Evolutionary conservation across 1,140 invertebrate genomes (phyloP), one percentile per base, ranked within the genome.

Genomic region (Drosophila insularis): DNA sequence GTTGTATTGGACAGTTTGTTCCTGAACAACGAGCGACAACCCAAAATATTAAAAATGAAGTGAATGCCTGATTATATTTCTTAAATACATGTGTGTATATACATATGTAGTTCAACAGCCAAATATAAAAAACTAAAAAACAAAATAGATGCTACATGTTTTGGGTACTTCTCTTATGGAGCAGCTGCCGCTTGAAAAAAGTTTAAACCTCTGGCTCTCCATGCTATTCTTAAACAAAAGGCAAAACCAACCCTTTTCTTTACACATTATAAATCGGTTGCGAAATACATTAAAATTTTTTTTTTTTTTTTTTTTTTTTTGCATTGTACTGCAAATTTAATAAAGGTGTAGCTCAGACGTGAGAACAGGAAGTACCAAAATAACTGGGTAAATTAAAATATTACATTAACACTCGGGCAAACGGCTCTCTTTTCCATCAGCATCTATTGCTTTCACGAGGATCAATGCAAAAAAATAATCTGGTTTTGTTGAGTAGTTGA

Each of bases 351-450:
- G 31, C 65, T 23, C 23, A 4, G 23, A 4, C 23, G 23, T 4
- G 74, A 59, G 74, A 68, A 81, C 71, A 78, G 81, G 82, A 86
- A 86, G 74, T 74, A 76, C 81, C 87, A 87, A 56, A 10, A 17
- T 1, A 23, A 23, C 4, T n/a, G 27, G 21, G 70, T 69, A 87
- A 86, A 79, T 86, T 87, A 87, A 87, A 86, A 86, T 86, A 82
- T 89, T 80, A 79, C 80, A 82, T 87, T 86, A 79, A 76, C 79
- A 64, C 71, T 78, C 63, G 56, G 70, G 23, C 46, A 39, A 32
- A 43, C 59, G n/a, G n/a, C n/a, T n/a, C n/a, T n/a, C n/a, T n/a
- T n/a, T n/a, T n/a, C n/a, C n/a, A n/a, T n/a, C n/a, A n/a, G n/a
- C n/a, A n/a, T n/a, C n/a, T n/a, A n/a, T n/a, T n/a, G 54, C 27